phyloP scores from a whole-genome alignment of 2,888 invertebrate species.

The Drosophila birchii region DNA sequence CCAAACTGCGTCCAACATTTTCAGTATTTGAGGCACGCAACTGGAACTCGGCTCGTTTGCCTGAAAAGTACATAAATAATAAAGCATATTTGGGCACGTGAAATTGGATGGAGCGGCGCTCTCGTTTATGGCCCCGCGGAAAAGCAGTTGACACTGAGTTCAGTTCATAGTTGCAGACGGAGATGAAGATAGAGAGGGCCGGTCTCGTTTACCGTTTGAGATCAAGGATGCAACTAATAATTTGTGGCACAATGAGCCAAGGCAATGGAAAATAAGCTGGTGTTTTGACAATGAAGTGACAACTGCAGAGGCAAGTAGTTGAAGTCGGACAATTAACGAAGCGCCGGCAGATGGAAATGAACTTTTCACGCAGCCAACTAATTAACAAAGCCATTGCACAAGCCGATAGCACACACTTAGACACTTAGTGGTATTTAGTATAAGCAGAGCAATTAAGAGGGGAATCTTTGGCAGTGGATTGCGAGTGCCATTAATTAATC shows the following conservation, averaged over 20 bases:
- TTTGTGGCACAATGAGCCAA: conserved; percentile 42
- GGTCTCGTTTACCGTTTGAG: conserved; percentile 53
- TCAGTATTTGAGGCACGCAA: conserved; percentile 34
- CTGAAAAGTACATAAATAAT: conserved; percentile 19
- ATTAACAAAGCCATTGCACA: conserved; percentile 50
- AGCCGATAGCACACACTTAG: conserved; percentile 26
- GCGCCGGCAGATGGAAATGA: conserved; percentile 40
- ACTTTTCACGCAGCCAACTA: conserved; percentile 58
- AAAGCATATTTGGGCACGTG: conserved; percentile 40
- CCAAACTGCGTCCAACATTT: conserved; percentile 35
- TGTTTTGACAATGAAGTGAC: conserved; percentile 44
- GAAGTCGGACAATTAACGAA: conserved; percentile 40
- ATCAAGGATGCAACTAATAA: conserved; percentile 62
- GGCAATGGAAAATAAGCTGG: conserved; percentile 41
- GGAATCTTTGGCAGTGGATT: conserved; percentile 27
- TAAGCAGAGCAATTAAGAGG: conserved; percentile 39
- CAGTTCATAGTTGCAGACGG: conserved; percentile 2
- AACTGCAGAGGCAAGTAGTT: conserved; percentile 28
- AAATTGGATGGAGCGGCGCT: conserved; percentile 27
- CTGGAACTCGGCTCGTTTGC: conserved; percentile 18
- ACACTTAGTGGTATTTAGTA: conserved; percentile 19
- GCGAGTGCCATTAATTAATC: conserved; percentile 35
- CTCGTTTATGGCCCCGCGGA: conserved; percentile 40
- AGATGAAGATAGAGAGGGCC: conserved; percentile 19
- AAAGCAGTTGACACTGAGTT: conserved; percentile 63